Evolutionary conservation across 2,113 vertebrate species (phyloP).

Genomic region (Crotalus horridus): DNA sequence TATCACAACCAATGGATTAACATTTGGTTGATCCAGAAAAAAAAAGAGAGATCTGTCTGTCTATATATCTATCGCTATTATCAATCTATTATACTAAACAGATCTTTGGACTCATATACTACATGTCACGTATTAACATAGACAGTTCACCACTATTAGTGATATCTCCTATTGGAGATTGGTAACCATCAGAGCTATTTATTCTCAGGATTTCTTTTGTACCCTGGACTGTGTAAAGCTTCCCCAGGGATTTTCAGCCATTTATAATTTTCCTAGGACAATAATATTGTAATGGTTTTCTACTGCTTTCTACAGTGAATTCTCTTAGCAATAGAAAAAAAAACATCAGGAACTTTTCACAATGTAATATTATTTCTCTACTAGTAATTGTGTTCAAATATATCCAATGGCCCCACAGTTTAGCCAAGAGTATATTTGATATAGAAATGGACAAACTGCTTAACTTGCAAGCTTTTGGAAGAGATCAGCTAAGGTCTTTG

Average conservation of each 20-base stretch:
- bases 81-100: not conserved
- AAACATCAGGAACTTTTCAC: not conserved
- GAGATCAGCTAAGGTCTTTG: not conserved
- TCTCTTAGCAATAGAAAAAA: not conserved
- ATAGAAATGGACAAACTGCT: not conserved
- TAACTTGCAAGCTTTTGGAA: not conserved
- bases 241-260: not conserved
- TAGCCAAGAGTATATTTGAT: not conserved
- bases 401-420: not conserved
- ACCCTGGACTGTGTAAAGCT: not conserved
- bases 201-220: not conserved
- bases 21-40: not conserved
- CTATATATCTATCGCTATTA: not conserved
- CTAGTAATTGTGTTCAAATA: not conserved
- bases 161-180: not conserved
- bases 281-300: not conserved
- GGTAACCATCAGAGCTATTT: not conserved
- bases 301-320: not conserved
- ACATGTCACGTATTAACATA: not conserved
- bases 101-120: not conserved
- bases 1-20: not conserved
- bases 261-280: not conserved
- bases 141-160: not conserved
- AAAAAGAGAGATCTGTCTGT: not conserved
- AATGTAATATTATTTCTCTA: not conserved